phyloP scores from a whole-genome alignment of 2,797 vertebrate genomes.

The Clarias laeviceps region DNA sequence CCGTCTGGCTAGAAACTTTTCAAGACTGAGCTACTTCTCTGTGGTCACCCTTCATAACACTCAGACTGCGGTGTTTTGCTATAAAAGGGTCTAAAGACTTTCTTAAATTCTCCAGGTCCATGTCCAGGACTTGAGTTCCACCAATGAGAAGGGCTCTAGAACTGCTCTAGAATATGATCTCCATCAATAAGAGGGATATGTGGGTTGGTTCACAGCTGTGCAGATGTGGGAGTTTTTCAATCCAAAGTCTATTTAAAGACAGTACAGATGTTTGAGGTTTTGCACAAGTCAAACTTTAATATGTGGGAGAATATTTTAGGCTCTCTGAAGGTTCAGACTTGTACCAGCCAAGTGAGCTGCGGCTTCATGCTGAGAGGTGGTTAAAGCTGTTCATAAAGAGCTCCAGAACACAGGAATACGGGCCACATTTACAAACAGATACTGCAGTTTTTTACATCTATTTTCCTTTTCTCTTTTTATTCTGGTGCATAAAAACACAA shows the following conservation, averaged over 20 bases:
- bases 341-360: not conserved
- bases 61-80: too few relatives aligned
- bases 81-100: not conserved
- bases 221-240: slow-evolving; percentile 15
- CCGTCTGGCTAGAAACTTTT: not conserved
- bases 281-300: not conserved
- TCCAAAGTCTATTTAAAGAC: slow-evolving; percentile 61
- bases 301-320: not conserved
- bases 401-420: not conserved
- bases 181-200: too few relatives aligned
- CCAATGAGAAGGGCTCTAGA: not conserved
- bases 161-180: not conserved
- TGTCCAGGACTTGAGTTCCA: not conserved
- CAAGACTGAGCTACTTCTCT: not conserved
- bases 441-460: not conserved
- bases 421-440: not conserved
- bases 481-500: not conserved
- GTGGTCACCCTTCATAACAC: not conserved
- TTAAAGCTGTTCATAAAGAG: not conserved
- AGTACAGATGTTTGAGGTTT: not conserved
- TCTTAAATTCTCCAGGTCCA: not conserved
- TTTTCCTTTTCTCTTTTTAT: not conserved
- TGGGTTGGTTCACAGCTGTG: slow-evolving; percentile 33
- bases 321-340: not conserved
- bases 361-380: not conserved